Evolutionary conservation across 2,113 vertebrate genomes (phyloP).

Genomic region (Poeciliopsis prolifica): DNA sequence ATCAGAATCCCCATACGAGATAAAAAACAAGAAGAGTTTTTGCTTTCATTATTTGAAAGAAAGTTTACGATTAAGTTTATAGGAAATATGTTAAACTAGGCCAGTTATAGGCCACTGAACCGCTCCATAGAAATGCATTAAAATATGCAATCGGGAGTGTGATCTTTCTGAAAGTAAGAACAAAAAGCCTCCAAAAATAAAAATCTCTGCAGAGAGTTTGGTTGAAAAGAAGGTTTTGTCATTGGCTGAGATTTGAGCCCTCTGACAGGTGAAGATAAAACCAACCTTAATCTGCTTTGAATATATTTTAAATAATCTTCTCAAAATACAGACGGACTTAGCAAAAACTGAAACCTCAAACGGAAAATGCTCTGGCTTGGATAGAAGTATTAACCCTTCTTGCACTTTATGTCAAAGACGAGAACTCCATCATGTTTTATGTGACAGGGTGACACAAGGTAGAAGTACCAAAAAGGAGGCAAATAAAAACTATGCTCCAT

Average conservation of each 20-base stretch:
- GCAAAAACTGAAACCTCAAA: background rate
- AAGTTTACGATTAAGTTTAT: background rate
- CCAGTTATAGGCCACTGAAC: background rate
- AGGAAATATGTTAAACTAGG: background rate
- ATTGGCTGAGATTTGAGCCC: conserved; percentile 43
- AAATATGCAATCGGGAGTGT: conserved; percentile 13
- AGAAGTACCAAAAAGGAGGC: no score
- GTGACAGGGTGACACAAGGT: no score
- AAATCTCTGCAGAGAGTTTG: conserved; percentile 50
- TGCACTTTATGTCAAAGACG: background rate
- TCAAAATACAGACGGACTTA: conserved; percentile 18
- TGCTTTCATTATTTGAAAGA: background rate
- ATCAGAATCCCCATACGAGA: background rate
- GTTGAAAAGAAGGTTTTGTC: conserved; percentile 36
- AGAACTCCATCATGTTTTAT: background rate
- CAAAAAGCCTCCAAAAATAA: conserved; percentile 52
- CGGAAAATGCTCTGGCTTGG: background rate
- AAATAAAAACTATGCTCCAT: no score
- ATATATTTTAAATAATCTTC: conserved; percentile 38
- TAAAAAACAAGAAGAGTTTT: background rate
- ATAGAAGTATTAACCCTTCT: background rate
- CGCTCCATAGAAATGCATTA: background rate
- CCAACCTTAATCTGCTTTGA: conserved; percentile 28
- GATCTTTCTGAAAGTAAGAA: conserved; percentile 15
- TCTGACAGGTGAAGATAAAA: conserved; percentile 55